Evolutionary conservation across 2,888 invertebrate species (phyloP).

Genomic region (Blastobasis adustella): DNA sequence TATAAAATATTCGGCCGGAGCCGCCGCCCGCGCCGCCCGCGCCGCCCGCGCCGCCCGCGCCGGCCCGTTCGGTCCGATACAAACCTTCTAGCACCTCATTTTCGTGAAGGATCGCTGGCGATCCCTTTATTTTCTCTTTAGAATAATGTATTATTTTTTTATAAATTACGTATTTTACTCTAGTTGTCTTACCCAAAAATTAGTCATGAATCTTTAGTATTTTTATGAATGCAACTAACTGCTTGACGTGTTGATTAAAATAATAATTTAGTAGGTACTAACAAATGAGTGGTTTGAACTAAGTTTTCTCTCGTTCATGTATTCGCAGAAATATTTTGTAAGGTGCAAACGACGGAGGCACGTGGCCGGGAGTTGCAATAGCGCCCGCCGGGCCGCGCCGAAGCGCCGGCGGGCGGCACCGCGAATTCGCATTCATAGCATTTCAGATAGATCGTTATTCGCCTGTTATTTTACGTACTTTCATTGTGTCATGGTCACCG

Average conservation of each 20-base stretch:
- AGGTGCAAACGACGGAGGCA: constrained; percentile 30
- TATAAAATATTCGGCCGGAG: constrained; percentile 61
- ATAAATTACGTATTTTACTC: constrained; percentile 49
- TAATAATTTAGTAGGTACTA: constrained; percentile 51
- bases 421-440: too few species aligned
- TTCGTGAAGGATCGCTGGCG: constrained; percentile 68
- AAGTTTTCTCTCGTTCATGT: constrained; percentile 48
- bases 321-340: constrained; percentile 26
- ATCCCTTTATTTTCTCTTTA: constrained; percentile 67
- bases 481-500: background rate
- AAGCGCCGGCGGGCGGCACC: too few species aligned
- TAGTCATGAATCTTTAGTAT: constrained; percentile 44
- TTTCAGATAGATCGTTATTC: too few species aligned
- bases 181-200: constrained; percentile 46
- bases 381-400: constrained; percentile 15
- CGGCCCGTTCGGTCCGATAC: constrained; percentile 41
- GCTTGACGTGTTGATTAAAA: constrained; percentile 60
- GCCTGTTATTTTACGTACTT: too few species aligned
- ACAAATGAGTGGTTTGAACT: constrained; percentile 64
- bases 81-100: constrained; percentile 66
- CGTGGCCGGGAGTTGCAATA: constrained; percentile 68
- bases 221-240: constrained; percentile 64
- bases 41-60: constrained; percentile 41
- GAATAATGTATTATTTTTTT: constrained; percentile 55
- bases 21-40: constrained; percentile 39